Evolutionary conservation across 2,797 vertebrate species (phyloP).

Genomic region (Apogon hyalosoma): DNA sequence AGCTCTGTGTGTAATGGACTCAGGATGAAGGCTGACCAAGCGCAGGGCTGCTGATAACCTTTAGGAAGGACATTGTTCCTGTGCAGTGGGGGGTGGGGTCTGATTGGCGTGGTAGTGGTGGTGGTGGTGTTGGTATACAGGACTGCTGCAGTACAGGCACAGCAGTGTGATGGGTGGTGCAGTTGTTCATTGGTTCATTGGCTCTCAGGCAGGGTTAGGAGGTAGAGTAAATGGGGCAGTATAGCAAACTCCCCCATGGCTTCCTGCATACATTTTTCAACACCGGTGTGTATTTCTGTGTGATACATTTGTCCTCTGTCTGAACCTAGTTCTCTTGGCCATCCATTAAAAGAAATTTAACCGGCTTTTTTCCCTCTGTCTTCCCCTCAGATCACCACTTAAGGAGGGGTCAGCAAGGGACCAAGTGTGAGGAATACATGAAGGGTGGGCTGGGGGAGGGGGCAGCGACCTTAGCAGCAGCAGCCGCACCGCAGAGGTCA

Average conservation of each 20-base stretch:
- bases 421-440: constrained; percentile 83
- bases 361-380: constrained; percentile 51
- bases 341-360: constrained; percentile 74
- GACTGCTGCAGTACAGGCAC: constrained; percentile 62
- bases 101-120: constrained; percentile 14
- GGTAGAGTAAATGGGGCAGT: constrained; percentile 75
- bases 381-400: constrained; percentile 71
- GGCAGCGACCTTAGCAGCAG: constrained; percentile 61
- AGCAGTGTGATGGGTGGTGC: constrained; percentile 72
- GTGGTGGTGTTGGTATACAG: constrained; percentile 28
- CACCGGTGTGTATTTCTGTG: constrained; percentile 49
- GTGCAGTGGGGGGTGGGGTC: constrained; percentile 54
- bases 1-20: constrained; percentile 81
- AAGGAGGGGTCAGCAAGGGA: constrained; percentile 66
- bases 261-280: constrained; percentile 73
- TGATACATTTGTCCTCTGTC: constrained; percentile 75
- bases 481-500: constrained; percentile 62
- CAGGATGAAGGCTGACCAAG: constrained; percentile 82
- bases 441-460: constrained; percentile 79
- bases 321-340: constrained; percentile 73
- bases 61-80: constrained; percentile 84
- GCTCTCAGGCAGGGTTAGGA: constrained; percentile 71
- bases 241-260: constrained; percentile 68
- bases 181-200: constrained; percentile 74
- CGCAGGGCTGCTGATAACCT: constrained; percentile 82